Percentiles rank a stretch among this genome's conserved stretches.
phyloP scores from a whole-genome alignment of 2,113 vertebrate species.

The Anarhynchus alexandrinus region DNA sequence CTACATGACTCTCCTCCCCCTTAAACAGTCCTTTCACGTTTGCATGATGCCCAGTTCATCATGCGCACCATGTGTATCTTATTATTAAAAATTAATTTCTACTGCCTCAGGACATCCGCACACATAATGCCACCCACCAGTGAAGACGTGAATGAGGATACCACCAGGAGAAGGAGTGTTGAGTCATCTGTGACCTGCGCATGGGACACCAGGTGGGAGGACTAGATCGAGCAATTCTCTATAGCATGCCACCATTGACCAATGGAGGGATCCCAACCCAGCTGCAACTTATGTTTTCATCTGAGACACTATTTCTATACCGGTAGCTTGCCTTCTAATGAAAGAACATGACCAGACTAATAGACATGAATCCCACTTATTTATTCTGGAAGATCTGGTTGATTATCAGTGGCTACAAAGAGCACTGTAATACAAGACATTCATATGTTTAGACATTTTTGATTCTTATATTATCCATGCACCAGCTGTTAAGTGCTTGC shows the following conservation, averaged over 20 bases:
- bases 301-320: neutral
- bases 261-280: neutral
- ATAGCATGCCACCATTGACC: neutral
- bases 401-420: neutral
- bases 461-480: neutral
- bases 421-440: neutral
- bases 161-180: neutral
- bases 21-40: neutral
- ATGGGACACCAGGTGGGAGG: neutral
- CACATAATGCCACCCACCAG: neutral
- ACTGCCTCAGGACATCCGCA: neutral
- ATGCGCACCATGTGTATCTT: neutral
- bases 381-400: neutral
- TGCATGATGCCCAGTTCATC: neutral
- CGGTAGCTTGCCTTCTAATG: neutral
- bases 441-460: neutral
- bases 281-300: neutral
- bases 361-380: neutral
- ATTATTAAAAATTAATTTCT: neutral
- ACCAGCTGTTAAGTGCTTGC: neutral
- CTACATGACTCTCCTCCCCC: neutral
- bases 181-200: too few relatives aligned
- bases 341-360: neutral
- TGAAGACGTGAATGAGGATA: neutral
- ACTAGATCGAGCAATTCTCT: neutral